Evolutionary conservation across 2,113 vertebrate genomes (phyloP).

Genomic region (Otolemur garnettii): DNA sequence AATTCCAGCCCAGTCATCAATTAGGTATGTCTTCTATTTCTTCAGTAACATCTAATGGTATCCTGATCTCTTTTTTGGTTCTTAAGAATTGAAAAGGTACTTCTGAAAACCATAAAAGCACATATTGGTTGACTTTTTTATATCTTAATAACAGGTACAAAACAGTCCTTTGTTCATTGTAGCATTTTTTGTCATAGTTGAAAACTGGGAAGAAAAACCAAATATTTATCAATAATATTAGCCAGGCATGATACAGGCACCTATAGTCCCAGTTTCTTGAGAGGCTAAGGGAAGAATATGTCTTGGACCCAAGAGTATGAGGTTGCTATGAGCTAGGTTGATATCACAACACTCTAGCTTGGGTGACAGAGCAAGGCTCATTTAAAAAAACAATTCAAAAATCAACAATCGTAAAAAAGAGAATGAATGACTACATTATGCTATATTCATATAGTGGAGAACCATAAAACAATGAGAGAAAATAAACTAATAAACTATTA

Average conservation of each 20-base stretch:
- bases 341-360: no score
- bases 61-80: slow-evolving; percentile 4
- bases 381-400: no score
- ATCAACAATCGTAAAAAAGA: no score
- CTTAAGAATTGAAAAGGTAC: slow-evolving; percentile 35
- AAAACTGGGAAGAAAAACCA: not conserved
- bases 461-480: not conserved
- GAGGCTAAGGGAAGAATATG: no score
- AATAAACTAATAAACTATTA: no score
- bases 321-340: no score
- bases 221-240: not conserved
- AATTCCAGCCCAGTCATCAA: not conserved
- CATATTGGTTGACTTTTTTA: not conserved
- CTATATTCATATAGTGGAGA: not conserved
- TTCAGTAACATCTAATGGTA: not conserved
- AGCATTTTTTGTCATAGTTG: not conserved
- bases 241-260: no score
- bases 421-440: not conserved
- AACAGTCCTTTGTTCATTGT: not conserved
- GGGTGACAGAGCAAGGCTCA: no score
- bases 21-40: not conserved
- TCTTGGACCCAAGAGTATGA: no score
- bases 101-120: slow-evolving; percentile 1
- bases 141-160: not conserved
- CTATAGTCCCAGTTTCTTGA: no score